Percentiles rank a stretch among this genome's conserved stretches.
Conservation (phyloP, 2,113 vertebrate species). For the Halichoerus grypus region DNA sequence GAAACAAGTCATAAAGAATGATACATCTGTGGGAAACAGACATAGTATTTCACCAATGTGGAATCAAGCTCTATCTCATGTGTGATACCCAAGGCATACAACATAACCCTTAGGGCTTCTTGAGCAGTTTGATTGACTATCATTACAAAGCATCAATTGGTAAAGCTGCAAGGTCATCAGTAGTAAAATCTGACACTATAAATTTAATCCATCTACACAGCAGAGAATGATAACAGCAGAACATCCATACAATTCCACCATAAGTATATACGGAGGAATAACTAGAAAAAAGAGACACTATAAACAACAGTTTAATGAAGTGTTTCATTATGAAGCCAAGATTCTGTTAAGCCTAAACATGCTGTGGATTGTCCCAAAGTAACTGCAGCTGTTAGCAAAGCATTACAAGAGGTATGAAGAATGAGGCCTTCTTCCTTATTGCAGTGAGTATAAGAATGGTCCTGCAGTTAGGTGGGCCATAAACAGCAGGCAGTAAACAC, state of each 20-base stretch:
- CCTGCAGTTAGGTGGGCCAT: background rate
- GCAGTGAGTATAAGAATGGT: background rate
- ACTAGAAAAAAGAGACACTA: background rate
- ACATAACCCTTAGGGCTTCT: background rate
- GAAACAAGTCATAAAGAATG: background rate
- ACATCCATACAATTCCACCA: background rate
- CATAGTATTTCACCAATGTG: background rate
- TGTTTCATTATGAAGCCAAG: background rate
- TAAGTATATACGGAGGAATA: background rate
- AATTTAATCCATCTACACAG: background rate
- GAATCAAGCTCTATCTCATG: constrained; percentile 7
- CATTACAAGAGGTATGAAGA: background rate
- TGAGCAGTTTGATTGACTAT: background rate
- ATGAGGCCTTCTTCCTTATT: background rate
- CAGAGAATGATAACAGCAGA: background rate
- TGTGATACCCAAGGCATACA: background rate
- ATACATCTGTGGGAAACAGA: background rate
- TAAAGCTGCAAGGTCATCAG: background rate
- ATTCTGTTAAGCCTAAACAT: background rate
- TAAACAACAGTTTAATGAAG: background rate
- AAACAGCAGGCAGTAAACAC: background rate
- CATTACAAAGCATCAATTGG: background rate
- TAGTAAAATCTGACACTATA: background rate
- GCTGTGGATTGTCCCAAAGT: background rate
- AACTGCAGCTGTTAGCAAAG: background rate